These are phyloP conservation scores for Eulimnadia texana DNA, from an alignment of 1,140 invertebrate species.

Conservation along the genomic window DNA sequence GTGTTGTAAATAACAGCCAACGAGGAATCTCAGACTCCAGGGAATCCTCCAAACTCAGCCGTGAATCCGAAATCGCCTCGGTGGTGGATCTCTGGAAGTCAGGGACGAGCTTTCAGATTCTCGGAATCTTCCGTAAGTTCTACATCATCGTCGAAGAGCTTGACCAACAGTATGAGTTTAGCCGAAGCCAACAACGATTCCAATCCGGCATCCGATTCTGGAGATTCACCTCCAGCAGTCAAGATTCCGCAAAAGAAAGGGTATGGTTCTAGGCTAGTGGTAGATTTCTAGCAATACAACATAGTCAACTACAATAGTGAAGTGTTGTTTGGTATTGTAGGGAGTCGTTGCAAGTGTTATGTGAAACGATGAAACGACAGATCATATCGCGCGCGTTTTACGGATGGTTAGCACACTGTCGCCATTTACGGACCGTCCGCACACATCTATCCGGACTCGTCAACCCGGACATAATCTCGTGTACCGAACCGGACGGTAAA, in stretches of 20 bases:
- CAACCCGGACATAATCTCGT: constrained; percentile 29
- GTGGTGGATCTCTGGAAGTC: constrained; percentile 3
- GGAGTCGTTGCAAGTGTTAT: constrained; percentile 52
- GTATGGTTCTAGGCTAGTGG: neutral
- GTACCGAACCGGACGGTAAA: constrained; percentile 25
- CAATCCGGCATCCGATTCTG: neutral
- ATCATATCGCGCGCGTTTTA: constrained; percentile 92
- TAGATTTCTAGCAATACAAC: neutral
- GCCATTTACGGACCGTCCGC: constrained; percentile 77
- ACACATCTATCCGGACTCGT: constrained; percentile 84
- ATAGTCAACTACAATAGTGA: neutral
- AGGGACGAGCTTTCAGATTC: constrained; percentile 22
- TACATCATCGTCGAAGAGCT: constrained; percentile 29
- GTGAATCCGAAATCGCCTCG: constrained; percentile 7
- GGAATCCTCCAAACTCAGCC: neutral
- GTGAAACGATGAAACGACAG: constrained; percentile 83
- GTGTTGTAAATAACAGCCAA: neutral
- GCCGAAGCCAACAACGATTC: neutral
- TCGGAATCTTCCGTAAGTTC: constrained; percentile 30
- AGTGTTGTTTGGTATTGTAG: too few species aligned
- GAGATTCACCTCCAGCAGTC: neutral
- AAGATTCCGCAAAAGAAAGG: neutral
- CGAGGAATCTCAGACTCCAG: neutral
- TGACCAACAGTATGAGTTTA: constrained; percentile 18
- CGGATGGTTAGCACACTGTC: constrained; percentile 86